Evolutionary conservation across 1,140 invertebrate species (phyloP).

Genomic region (Ylistrum balloti): DNA sequence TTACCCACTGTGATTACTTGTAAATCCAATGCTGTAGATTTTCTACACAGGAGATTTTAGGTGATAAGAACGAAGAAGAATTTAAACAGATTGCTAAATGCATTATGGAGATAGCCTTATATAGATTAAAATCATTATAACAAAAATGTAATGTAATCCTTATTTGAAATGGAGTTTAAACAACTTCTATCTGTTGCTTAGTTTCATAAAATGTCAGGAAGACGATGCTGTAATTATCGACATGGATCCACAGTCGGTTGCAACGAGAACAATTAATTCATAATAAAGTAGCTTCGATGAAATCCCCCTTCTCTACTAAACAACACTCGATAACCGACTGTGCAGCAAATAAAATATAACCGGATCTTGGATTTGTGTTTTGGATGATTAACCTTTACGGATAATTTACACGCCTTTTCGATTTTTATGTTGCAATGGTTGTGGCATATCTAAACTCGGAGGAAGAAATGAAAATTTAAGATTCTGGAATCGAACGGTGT

Average conservation of each 20-base stretch:
- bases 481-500: not conserved
- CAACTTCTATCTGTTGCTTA: not conserved
- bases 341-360: constrained; percentile 21
- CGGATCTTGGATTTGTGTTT: not conserved
- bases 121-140: not conserved
- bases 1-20: not conserved
- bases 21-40: not conserved
- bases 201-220: not conserved
- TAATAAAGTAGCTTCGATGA: constrained; percentile 20
- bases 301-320: not conserved
- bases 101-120: not conserved
- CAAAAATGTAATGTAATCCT: constrained; percentile 2
- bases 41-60: not conserved
- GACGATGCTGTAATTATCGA: not conserved
- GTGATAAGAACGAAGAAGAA: not conserved
- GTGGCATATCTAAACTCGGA: not conserved
- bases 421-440: not conserved
- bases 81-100: not conserved
- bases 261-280: constrained; percentile 1
- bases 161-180: not conserved
- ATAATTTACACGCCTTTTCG: not conserved
- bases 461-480: not conserved
- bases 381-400: not conserved
- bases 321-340: not conserved
- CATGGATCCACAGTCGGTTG: not conserved